Base-by-base conservation (phyloP, 2,888 invertebrate species). In the Caradrina kadenii region DNA sequence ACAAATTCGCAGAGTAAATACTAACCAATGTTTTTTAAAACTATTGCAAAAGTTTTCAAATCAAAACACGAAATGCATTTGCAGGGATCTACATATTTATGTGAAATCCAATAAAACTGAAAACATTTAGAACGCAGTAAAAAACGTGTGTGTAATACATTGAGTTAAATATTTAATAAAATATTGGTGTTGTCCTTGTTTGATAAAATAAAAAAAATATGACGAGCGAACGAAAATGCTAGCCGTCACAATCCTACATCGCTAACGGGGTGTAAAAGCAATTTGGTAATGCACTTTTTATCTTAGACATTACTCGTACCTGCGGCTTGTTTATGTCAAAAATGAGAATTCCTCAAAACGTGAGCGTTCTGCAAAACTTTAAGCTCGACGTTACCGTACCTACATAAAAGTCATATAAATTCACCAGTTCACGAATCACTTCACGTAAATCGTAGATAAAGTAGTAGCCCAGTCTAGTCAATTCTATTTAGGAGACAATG, bases 241-340 rank as follows among this genome's bases (percentile, higher is more conserved):
- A 80, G 85, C 81, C 85, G 88, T 88, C 88, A 89, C 88, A 89
- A 86, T 87, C 82, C 69, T 80, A 81, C 74, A 54, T 54, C 77
- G 76, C 87, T 85, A 89, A 89, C 86, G 86, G 87, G 83, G 87
- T 89, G 91, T 88, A 86, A 88, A 89, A 91, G 91, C 91, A 92
- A 93, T 93, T 93, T 90, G 83, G 90, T 93, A 94, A 93, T 93
- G 92, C 92, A 92, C 88, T 93, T 93, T 92, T 91, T 90, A 89
- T 90, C 86, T 87, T 50, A 76, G 60, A 65, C 52, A 73, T 74
- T 69, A 60, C 50, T 69, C 55, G n/a, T 22, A 55, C 15, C 15
- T 39, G 4, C 53, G 60, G 49, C 21, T 55, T 65, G 26, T 73
- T 78, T 65, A 59, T 19, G 19, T 48, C 15, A 1, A 52, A 65